Percentiles rank a stretch among this genome's conserved stretches.
Evolutionary conservation across 2,797 vertebrate species (phyloP).

Genomic region (Centropyge bicolor): DNA sequence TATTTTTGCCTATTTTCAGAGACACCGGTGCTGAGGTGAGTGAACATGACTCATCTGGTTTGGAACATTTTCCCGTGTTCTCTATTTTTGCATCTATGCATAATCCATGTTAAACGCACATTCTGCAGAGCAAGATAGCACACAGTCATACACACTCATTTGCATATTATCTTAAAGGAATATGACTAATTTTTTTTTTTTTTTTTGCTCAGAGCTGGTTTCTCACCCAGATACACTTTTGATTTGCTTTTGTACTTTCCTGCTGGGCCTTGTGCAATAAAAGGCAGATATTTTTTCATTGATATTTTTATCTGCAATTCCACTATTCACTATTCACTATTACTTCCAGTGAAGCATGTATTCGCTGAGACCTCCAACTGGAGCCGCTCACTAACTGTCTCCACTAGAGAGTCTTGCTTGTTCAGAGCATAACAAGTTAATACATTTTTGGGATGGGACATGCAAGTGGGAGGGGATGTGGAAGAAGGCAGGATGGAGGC

Average conservation of each 20-base stretch:
- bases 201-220: slow-evolving; percentile 1
- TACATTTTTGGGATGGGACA: not conserved
- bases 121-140: slow-evolving; percentile 31
- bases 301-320: slow-evolving; percentile 9
- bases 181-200: not conserved
- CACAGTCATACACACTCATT: slow-evolving; percentile 19
- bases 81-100: slow-evolving; percentile 46
- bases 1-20: slow-evolving; percentile 16
- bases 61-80: slow-evolving; percentile 35
- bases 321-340: not conserved
- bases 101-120: slow-evolving; percentile 35
- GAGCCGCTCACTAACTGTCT: not conserved
- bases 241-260: not conserved
- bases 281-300: not conserved
- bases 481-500: slow-evolving; percentile 41
- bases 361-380: not conserved
- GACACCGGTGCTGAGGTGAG: slow-evolving; percentile 17
- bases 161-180: slow-evolving; percentile 35
- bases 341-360: not conserved
- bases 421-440: slow-evolving; percentile 20
- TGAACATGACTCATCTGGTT: slow-evolving; percentile 39
- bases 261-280: not conserved
- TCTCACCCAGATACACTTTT: not conserved
- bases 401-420: slow-evolving; percentile 1
- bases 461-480: slow-evolving; percentile 35